Percentiles rank a stretch among this genome's conserved stretches.
These are phyloP conservation scores for Meloidogyne chitwoodi DNA, from an alignment of 1,140 invertebrate species.

Conservation along the genomic window DNA sequence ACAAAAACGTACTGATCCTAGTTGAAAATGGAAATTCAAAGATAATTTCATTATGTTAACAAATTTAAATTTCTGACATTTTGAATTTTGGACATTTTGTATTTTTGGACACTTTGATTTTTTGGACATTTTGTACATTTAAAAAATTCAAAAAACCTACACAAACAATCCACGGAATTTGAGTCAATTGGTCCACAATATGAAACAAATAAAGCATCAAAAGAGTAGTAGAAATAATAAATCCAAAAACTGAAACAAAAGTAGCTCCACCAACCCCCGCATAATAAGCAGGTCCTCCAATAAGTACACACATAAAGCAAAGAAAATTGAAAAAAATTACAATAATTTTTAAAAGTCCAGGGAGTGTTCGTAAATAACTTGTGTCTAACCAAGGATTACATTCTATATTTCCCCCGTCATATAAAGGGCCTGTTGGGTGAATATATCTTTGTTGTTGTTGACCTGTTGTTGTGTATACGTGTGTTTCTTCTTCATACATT, in stretches of 20 bases:
- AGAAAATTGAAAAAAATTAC: slow-evolving; percentile 48
- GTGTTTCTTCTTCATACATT: slow-evolving; percentile 32
- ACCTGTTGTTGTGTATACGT: slow-evolving; percentile 27
- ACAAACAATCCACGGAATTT: slow-evolving; percentile 57
- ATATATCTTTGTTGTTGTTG: neutral
- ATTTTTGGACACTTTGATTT: no score
- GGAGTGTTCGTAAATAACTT: slow-evolving; percentile 35
- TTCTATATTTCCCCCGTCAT: slow-evolving; percentile 10
- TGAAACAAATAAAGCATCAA: slow-evolving; percentile 55
- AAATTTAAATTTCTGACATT: no score
- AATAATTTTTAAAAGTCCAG: slow-evolving; percentile 39
- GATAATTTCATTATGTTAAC: no score
- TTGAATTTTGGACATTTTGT: no score
- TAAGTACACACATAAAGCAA: slow-evolving; percentile 51
- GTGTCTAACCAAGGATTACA: slow-evolving; percentile 30
- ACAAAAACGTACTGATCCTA: no score
- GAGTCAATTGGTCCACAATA: slow-evolving; percentile 47
- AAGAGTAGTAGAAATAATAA: slow-evolving; percentile 52
- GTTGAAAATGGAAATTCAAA: no score
- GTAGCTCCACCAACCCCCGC: slow-evolving; percentile 56
- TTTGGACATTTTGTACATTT: neutral
- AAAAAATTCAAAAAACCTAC: slow-evolving; percentile 28
- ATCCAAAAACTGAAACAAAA: slow-evolving; percentile 56
- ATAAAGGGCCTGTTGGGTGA: neutral
- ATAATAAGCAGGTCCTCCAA: slow-evolving; percentile 56